A percentile compares a stretch with the other conserved stretches of the same genome.
Conservation (phyloP, 2,888 invertebrate genomes). For the Camptogramma bilineatum region DNA sequence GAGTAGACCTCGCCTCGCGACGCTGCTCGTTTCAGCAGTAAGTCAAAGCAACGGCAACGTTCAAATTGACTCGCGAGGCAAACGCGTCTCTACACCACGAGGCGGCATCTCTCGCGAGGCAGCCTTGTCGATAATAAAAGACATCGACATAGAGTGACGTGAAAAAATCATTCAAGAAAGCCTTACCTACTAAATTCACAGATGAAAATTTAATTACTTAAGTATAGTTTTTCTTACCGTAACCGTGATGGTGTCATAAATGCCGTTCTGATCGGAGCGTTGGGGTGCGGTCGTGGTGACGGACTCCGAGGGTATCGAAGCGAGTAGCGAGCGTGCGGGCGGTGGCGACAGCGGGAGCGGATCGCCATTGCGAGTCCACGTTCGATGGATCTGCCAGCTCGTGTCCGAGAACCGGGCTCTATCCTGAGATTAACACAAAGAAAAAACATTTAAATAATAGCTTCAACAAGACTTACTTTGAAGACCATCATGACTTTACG, state of each 20-base stretch:
- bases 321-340: slow-evolving; percentile 58
- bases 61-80: no score
- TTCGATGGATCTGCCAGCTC: slow-evolving; percentile 90
- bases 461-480: not conserved
- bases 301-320: slow-evolving; percentile 57
- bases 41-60: no score
- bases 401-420: slow-evolving; percentile 90
- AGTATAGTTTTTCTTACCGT: slow-evolving; percentile 67
- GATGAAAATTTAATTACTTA: no score
- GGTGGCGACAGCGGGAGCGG: slow-evolving; percentile 74
- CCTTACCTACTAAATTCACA: no score
- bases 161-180: no score
- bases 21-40: no score
- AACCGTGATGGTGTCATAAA: slow-evolving; percentile 81
- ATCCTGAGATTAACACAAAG: slow-evolving; percentile 74
- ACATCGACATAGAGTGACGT: no score
- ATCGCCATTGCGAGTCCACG: slow-evolving; percentile 86
- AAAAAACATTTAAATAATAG: not conserved
- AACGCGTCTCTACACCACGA: no score
- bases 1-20: no score
- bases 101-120: no score
- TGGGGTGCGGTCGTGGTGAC: slow-evolving; percentile 55
- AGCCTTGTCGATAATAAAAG: no score
- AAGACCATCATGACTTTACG: no score
- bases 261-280: slow-evolving; percentile 73